phyloP scores from a whole-genome alignment of 2,113 vertebrate genomes.

The Zosterops pallidus region DNA sequence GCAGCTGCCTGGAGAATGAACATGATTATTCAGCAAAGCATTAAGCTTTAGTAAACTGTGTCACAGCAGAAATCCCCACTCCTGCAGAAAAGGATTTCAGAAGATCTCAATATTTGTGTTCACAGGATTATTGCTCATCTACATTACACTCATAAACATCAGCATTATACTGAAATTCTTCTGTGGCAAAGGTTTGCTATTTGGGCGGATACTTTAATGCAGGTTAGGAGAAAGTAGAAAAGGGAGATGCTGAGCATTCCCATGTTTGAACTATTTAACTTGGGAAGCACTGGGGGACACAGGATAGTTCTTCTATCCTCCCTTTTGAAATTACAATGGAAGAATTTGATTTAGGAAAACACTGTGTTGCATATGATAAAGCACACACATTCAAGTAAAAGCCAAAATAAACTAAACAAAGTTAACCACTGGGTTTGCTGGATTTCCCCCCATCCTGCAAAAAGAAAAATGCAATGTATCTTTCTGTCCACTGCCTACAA shows the following conservation, averaged over 20 bases:
- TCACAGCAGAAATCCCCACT: background rate
- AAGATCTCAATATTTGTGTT: background rate
- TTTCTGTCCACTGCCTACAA: background rate
- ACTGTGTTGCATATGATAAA: background rate
- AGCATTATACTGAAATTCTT: background rate
- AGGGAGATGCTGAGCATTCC: background rate
- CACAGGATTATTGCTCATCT: background rate
- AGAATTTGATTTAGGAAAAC: background rate
- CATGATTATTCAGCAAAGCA: background rate
- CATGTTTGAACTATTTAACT: background rate
- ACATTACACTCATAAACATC: background rate
- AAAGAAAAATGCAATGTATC: background rate
- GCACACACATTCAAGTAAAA: background rate
- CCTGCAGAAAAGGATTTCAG: background rate
- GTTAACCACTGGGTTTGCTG: background rate
- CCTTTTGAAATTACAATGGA: background rate
- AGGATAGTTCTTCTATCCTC: rapidly evolving
- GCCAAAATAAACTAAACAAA: background rate
- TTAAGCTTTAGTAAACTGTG: background rate
- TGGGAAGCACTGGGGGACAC: rapidly evolving
- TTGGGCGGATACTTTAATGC: too few species aligned
- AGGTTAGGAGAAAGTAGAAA: background rate
- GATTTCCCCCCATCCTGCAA: too few species aligned
- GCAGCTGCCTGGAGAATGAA: background rate
- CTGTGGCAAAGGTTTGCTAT: background rate